phyloP scores from a whole-genome alignment of 2,888 invertebrate genomes.

The Acronicta aceris region DNA sequence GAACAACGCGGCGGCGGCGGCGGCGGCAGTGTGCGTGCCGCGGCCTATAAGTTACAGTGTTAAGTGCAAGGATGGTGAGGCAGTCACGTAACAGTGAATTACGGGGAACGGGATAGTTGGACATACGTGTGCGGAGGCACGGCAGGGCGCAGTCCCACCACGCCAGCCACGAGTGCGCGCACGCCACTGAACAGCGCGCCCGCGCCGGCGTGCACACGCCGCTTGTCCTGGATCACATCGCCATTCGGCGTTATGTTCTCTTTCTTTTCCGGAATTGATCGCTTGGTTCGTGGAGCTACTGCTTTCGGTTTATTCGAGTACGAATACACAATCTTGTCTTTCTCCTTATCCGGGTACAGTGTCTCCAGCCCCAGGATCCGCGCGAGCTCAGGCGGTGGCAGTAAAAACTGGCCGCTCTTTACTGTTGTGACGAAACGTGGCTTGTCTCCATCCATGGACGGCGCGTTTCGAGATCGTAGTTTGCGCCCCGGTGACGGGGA shows the following conservation, averaged over 20 bases:
- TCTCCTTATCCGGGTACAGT: constrained; percentile 72
- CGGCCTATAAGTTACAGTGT: background rate
- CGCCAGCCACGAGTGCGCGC: constrained; percentile 75
- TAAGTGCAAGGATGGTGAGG: background rate
- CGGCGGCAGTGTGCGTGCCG: background rate
- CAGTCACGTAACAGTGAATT: too few species aligned
- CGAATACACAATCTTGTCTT: constrained; percentile 88
- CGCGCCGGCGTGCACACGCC: constrained; percentile 64
- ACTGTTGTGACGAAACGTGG: constrained; percentile 95
- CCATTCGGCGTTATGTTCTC: constrained; percentile 45
- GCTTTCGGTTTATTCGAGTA: constrained; percentile 91
- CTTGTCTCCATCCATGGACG: constrained; percentile 66
- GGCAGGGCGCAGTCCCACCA: constrained; percentile 65
- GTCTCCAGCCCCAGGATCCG: constrained; percentile 89
- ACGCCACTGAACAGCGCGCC: constrained; percentile 70
- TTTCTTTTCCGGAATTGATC: constrained; percentile 57
- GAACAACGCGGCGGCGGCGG: too few species aligned
- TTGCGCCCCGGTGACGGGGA: constrained; percentile 68
- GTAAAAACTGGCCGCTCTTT: constrained; percentile 93
- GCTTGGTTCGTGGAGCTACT: constrained; percentile 70
- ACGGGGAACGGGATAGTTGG: too few species aligned
- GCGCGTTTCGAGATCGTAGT: constrained; percentile 55
- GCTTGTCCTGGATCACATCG: constrained; percentile 27
- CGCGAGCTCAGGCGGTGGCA: constrained; percentile 93
- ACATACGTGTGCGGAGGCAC: constrained; percentile 10